A percentile compares a stretch with the other conserved stretches of the same genome.
These are phyloP conservation scores for Bungarus multicinctus DNA, from an alignment of 2,113 vertebrate species.

Conservation along the genomic window DNA sequence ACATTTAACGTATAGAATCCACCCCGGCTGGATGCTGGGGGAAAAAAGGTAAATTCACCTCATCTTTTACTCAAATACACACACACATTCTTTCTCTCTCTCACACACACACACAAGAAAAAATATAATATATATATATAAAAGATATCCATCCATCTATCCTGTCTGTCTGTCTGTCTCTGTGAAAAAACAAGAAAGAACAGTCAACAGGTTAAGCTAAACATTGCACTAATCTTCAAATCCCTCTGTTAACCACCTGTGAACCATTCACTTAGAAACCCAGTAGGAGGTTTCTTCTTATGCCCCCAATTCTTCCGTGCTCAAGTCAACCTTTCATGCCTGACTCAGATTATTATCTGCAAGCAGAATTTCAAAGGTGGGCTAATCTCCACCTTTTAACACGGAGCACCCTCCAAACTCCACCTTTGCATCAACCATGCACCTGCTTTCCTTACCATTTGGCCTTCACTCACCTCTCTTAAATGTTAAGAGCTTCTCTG, in stretches of 20 bases:
- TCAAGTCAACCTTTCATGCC: not conserved
- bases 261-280: too few relatives aligned
- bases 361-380: not conserved
- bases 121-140: too few relatives aligned
- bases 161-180: too few relatives aligned
- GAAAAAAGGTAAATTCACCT: not conserved
- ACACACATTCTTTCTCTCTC: too few relatives aligned
- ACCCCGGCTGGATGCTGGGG: not conserved
- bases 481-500: not conserved
- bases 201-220: too few relatives aligned
- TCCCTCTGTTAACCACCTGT: too few relatives aligned
- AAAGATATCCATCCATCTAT: too few relatives aligned
- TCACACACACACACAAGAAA: too few relatives aligned
- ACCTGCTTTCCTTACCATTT: not conserved
- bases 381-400: not conserved
- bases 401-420: too few relatives aligned
- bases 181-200: too few relatives aligned
- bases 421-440: not conserved
- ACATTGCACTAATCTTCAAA: too few relatives aligned
- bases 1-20: not conserved
- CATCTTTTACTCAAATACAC: accelerated
- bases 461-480: not conserved
- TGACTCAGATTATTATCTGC: not conserved
- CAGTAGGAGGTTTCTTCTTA: not conserved
- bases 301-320: not conserved